Evolutionary conservation across 2,113 vertebrate species (phyloP), one percentile per base, ranked within the genome.

Genomic region (Pterophyllum scalare): DNA sequence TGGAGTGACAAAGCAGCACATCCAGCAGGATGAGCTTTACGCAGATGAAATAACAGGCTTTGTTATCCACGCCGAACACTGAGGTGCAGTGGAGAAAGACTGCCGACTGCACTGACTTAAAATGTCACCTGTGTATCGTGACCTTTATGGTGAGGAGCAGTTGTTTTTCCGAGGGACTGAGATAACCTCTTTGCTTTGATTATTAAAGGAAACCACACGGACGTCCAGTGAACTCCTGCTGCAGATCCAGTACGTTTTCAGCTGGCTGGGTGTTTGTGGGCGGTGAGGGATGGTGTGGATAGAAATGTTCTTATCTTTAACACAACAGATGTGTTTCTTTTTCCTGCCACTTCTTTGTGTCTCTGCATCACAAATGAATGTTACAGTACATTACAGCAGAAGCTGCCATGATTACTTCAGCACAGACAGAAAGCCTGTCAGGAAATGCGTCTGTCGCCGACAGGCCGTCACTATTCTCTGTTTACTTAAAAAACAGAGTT

Each of bases 121-220:
- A 89, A 89, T 86, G 77, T 79, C 82, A 85, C 56, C 49, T 2
- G 7, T 35, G 80, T 7, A 22, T 77, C 60, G 4, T 0, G 80
- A 83, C 80, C 90, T 87, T 86, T 85, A 60, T 60, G 22, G 49
- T 74, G n/a, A 43, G 46, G 31, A 26, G 61, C 28, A 52, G 65
- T 6, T 20, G 59, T 74, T 52, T 22, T 56, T 62, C 46, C 22
- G 70, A 49, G 20, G 54, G 43, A 33, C 17, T 0, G 17, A 57
- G 67, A 77, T 59, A 33, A 33, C 33, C n/a, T 56, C 43, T 19
- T 15, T 31, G 26, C 65, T 74, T 22, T 43, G 80, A 28, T 75
- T 26, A 46, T 40, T 31, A 33, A 26, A 65, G 65, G 20, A 62
- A 54, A 40, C 40, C 22, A 65, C 52, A 59, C 3, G 52, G 43